A percentile compares a stretch with the other conserved stretches of the same genome.
These are phyloP conservation scores for Scaptomyza reducta DNA, from an alignment of 2,888 invertebrate species.

Conservation along the genomic window DNA sequence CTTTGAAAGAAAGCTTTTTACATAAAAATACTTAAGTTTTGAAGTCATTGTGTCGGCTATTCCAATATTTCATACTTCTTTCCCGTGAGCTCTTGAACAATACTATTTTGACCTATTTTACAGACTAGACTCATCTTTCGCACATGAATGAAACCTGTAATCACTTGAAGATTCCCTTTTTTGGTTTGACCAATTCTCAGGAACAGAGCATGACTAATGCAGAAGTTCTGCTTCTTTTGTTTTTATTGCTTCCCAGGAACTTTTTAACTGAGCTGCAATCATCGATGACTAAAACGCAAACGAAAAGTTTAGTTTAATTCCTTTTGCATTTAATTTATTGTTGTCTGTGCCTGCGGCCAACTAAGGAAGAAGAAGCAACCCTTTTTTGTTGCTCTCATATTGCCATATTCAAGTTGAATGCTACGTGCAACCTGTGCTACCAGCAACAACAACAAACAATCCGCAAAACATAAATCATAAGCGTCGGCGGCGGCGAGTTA, in stretches of 20 bases:
- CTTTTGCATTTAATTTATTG: constrained; percentile 76
- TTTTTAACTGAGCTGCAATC: constrained; percentile 56
- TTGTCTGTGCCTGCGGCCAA: constrained; percentile 56
- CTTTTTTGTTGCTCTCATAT: constrained; percentile 50
- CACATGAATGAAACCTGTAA: not conserved
- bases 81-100: no score
- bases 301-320: constrained; percentile 75
- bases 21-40: no score
- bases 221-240: constrained; percentile 19
- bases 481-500: constrained; percentile 69
- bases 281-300: constrained; percentile 71
- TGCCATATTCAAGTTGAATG: constrained; percentile 61
- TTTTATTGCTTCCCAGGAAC: constrained; percentile 47
- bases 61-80: no score
- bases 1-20: no score
- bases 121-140: not conserved
- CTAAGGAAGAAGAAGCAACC: constrained; percentile 48
- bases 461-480: constrained; percentile 73
- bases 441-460: constrained; percentile 47
- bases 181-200: not conserved
- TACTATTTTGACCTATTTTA: constrained; percentile 15
- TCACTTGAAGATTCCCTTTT: not conserved
- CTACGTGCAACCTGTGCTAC: constrained; percentile 59
- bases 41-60: no score
- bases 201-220: constrained; percentile 44